A percentile compares a stretch with the other conserved stretches of the same genome.
phyloP scores from a whole-genome alignment of 1,140 invertebrate species.

The Idris sp. region DNA sequence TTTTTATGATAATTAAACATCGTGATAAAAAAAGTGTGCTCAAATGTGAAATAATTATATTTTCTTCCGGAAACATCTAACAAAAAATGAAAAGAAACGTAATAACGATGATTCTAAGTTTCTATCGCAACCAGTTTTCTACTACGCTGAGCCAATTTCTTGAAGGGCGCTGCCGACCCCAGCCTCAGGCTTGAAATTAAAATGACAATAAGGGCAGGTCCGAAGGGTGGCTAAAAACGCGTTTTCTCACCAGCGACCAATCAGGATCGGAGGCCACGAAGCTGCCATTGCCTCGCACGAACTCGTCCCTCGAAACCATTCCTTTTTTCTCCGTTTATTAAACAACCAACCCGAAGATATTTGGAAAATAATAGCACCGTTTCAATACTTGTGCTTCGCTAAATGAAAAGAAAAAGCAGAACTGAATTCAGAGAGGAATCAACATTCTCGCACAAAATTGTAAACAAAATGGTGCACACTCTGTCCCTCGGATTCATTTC shows the following conservation, averaged over 20 bases:
- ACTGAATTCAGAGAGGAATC: background rate
- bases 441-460: background rate
- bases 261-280: conserved; percentile 67
- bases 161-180: conserved; percentile 67
- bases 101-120: conserved; percentile 55
- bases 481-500: too few species aligned
- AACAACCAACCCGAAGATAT: conserved; percentile 41
- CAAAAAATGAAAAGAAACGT: conserved; percentile 27
- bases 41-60: too few species aligned
- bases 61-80: too few species aligned
- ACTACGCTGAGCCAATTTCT: conserved; percentile 69
- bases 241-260: conserved; percentile 72
- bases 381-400: conserved; percentile 9
- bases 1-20: too few species aligned
- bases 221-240: conserved; percentile 76
- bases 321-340: conserved; percentile 45
- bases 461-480: too few species aligned
- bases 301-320: conserved; percentile 52
- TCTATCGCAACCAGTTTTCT: conserved; percentile 68
- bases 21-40: too few species aligned
- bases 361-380: conserved; percentile 47
- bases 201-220: conserved; percentile 78
- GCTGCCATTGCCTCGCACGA: conserved; percentile 73
- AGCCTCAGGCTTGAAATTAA: conserved; percentile 74
- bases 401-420: background rate